Conservation (phyloP, 2,113 vertebrate species). For the Macroglossus sobrinus region DNA sequence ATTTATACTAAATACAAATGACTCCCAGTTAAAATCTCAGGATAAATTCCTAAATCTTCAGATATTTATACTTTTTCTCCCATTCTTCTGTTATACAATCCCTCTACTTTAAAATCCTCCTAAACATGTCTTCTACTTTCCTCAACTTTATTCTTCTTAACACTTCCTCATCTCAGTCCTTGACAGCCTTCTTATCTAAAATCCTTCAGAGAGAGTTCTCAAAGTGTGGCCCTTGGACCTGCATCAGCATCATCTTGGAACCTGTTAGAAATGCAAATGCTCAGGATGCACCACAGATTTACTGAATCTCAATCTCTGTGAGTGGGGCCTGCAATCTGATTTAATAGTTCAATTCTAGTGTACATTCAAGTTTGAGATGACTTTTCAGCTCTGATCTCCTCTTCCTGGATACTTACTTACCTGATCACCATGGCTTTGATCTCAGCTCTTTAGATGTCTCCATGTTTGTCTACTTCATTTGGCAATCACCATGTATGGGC, state of each 20-base stretch:
- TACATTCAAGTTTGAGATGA: not conserved
- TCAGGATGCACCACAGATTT: not conserved
- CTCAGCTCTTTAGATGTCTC: not conserved
- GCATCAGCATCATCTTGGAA: not conserved
- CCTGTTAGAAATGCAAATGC: not conserved
- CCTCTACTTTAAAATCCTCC: not conserved
- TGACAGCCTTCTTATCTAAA: not conserved
- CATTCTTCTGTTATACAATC: not conserved
- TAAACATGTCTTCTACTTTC: not conserved
- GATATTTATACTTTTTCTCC: not conserved
- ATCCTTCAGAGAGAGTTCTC: not conserved
- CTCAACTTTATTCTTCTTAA: not conserved
- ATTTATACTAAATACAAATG: not conserved
- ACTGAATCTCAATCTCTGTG: not conserved
- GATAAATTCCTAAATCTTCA: slow-evolving; percentile 24
- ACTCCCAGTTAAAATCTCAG: not conserved
- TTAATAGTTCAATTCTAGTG: not conserved
- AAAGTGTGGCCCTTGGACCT: not conserved
- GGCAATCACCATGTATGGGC: not conserved
- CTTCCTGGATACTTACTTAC: not conserved
- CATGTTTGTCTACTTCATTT: not conserved
- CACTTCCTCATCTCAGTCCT: not conserved
- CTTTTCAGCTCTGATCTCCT: not conserved
- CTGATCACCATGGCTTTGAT: not conserved
- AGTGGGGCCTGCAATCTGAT: not conserved